Evolutionary conservation across 2,888 invertebrate genomes (phyloP), one percentile per base, ranked within the genome.

Genomic region (Macrophya alboannulata): DNA sequence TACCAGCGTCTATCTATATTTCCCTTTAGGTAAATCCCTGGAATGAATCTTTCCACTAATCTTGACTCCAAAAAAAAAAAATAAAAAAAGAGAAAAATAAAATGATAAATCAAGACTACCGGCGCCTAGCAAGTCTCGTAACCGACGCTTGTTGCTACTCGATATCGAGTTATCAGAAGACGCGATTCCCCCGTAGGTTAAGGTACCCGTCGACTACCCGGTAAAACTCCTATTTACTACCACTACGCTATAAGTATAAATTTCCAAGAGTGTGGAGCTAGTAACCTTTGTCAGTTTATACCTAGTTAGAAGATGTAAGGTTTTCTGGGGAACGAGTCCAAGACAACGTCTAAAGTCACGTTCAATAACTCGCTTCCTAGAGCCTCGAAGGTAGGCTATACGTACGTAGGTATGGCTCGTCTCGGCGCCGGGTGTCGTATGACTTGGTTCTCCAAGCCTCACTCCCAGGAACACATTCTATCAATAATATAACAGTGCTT

Each of bases 401-500:
- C 0, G 25, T 21, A 21, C 12, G 45, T 21, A 48, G 76, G 4
- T 68, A 37, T 77, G 10, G 37, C 77, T 55, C 77, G 55, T 17
- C 81, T 51, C 81, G 43, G 59, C 83, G 83, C 48, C 68, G 37
- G 77, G 83, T 83, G 83, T 83, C 83, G 68, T 71, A 71, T 83
- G 83, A 83, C 83, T 48, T 62, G 31, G 5, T 83, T 83, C 65
- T 81, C 43, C n/a, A 48, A 68, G 68, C 83, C 10, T 81, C 17
- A 43, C 62, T 83, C 83, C 83, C 83, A 59, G 51, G 83, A 83
- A 83, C n/a, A n/a, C 83, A 83, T 83, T 83, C 83, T 48, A 40
- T 48, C 48, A 25, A 45, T 68, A 55, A 68, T 31, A 37, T 37
- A 74, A 12, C 43, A 45, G 25, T 45, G 25, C 74, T 25, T 21